A percentile compares a stretch with the other conserved stretches of the same genome.
Evolutionary conservation across 2,113 vertebrate genomes (phyloP).

Genomic region (Mastomys natalensis): DNA sequence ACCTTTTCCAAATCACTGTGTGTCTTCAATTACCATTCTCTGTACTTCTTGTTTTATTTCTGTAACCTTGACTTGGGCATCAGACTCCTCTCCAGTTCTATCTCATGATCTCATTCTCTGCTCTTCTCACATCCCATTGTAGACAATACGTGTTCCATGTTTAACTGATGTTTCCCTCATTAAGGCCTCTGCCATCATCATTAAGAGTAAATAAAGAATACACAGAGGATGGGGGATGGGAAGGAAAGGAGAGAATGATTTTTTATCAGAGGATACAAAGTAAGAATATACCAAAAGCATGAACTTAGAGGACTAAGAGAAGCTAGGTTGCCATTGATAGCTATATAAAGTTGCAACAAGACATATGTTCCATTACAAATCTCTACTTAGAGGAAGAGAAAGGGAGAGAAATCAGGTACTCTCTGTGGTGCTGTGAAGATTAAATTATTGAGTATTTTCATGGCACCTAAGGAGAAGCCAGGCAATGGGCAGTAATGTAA

Average conservation of each 20-base stretch:
- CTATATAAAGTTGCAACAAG: background rate
- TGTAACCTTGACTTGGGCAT: background rate
- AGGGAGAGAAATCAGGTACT: background rate
- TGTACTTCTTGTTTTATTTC: background rate
- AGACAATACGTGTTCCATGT: background rate
- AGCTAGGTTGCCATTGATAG: background rate
- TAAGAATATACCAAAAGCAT: background rate
- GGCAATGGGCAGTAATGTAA: background rate
- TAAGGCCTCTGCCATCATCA: background rate
- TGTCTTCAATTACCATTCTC: background rate
- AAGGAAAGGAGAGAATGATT: background rate
- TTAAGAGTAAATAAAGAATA: background rate
- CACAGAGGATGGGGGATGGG: no score
- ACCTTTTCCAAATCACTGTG: background rate
- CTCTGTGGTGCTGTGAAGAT: background rate
- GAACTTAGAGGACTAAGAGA: no score
- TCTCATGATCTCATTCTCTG: background rate
- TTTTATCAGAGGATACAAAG: background rate
- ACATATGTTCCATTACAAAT: no score
- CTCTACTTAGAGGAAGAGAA: background rate
- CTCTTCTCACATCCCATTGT: background rate
- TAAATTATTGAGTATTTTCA: background rate
- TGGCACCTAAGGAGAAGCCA: background rate
- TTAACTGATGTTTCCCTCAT: background rate
- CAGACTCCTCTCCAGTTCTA: background rate